Evolutionary conservation across 1,140 invertebrate species (phyloP).

Genomic region (Zaprionus inermis): DNA sequence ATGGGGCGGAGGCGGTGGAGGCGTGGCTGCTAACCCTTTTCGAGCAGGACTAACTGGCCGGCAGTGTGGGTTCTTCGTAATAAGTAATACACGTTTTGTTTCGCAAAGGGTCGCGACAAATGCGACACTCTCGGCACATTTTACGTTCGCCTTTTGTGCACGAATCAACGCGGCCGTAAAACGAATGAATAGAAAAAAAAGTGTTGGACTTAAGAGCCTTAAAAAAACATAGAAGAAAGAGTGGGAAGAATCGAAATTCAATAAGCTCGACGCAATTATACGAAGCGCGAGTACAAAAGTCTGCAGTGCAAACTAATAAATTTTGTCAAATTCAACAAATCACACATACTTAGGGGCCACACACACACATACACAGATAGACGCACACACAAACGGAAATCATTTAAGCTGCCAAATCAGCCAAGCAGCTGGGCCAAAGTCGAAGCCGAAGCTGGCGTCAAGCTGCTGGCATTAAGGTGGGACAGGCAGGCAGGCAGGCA

Average conservation of each 20-base stretch:
- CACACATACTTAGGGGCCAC: slow-evolving; percentile 46
- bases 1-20: not conserved
- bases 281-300: slow-evolving; percentile 43
- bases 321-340: slow-evolving; percentile 76
- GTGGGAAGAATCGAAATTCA: slow-evolving; percentile 12
- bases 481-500: not conserved
- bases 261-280: slow-evolving; percentile 1
- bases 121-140: slow-evolving; percentile 27
- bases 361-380: slow-evolving; percentile 14
- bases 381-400: slow-evolving; percentile 60
- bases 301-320: slow-evolving; percentile 76
- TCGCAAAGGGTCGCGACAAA: slow-evolving; percentile 27
- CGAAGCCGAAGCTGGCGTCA: slow-evolving; percentile 28
- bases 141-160: slow-evolving; percentile 33
- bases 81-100: slow-evolving; percentile 53
- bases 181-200: slow-evolving; percentile 20
- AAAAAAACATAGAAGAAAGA: not conserved
- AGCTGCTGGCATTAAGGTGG: slow-evolving; percentile 42
- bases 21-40: slow-evolving; percentile 54
- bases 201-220: slow-evolving; percentile 32
- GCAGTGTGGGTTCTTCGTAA: slow-evolving; percentile 12
- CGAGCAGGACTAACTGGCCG: slow-evolving; percentile 40
- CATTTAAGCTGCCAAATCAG: slow-evolving; percentile 82
- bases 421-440: slow-evolving; percentile 58
- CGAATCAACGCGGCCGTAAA: slow-evolving; percentile 30